Evolutionary conservation across 2,113 vertebrate genomes (phyloP), one percentile per base, ranked within the genome.

Genomic region (Silurus asotus): DNA sequence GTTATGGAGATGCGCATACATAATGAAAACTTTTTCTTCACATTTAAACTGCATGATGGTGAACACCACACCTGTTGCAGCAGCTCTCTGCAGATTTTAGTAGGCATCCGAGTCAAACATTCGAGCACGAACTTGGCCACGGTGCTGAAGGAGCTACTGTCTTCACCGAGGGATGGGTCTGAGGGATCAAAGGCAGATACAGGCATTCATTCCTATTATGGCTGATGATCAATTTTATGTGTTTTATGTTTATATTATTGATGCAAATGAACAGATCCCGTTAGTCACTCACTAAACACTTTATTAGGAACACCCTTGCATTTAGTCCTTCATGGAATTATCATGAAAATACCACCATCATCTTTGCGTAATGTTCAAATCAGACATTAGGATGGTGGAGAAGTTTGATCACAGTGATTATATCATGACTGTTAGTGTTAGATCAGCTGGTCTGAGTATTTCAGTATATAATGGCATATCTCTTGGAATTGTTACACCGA

Each of bases 121-220:
- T 89, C 93, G 67, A 96, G 90, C 70, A 96, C 89, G 76, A 95
- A 95, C 37, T 86, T 89, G 37, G 94, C 90, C 79, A 94, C 93
- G 23, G 62, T 90, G 82, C 84, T 87, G 84, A 91, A 93, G 77
- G 92, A 92, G 0, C 87, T 84, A 51, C 86, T 78, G 4, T 94
- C 92, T 62, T 94, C 94, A 2, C 81, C 84, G 59, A 48, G 45
- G 55, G 90, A 89, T 75, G 93, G 70, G 88, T 92, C 94, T 95
- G 87, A 89, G 74, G 37, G 37, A 37, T n/a, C 61, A 84, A 65
- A 87, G 28, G 45, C 75, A 79, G 8, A 64, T 17, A 48, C 56
- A 58, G 48, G 20, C 55, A 45, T 48, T 17, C 37, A 17, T 37
- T 65, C 79, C 9, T 49, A 61, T 69, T 58, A 78, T 17, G 20